phyloP scores from a whole-genome alignment of 2,113 vertebrate genomes.

The Gobius niger region DNA sequence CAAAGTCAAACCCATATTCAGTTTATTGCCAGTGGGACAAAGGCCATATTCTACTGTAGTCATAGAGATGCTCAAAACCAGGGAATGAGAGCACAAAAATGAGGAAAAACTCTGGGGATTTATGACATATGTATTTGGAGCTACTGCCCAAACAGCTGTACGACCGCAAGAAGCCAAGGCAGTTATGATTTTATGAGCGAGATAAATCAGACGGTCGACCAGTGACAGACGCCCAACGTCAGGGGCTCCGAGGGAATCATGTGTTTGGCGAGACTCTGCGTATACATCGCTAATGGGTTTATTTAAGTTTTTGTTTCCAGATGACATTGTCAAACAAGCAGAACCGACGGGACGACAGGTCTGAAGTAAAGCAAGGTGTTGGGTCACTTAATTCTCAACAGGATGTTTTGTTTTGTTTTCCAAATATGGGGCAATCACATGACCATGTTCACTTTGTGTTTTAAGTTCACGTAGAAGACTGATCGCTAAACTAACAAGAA shows the following conservation, averaged over 20 bases:
- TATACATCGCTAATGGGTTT: not conserved
- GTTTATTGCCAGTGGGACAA: not conserved
- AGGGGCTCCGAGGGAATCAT: constrained; percentile 30
- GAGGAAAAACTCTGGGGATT: constrained; percentile 5
- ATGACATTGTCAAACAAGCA: constrained; percentile 23
- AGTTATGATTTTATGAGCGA: not conserved
- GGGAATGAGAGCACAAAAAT: constrained; percentile 3
- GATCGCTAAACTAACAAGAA: not conserved
- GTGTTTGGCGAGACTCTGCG: not conserved
- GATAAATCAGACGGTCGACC: constrained; percentile 18
- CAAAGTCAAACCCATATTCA: constrained; percentile 2
- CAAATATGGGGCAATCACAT: not conserved
- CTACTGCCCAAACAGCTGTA: constrained; percentile 43
- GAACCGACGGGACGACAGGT: not conserved
- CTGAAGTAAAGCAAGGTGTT: not conserved
- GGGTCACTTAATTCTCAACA: not conserved
- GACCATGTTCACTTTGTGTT: not conserved
- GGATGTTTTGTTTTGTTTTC: not conserved
- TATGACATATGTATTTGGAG: not conserved
- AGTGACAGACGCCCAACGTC: constrained; percentile 14
- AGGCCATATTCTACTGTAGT: not conserved
- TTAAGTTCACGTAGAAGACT: not conserved
- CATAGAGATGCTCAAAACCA: not conserved
- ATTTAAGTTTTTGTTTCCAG: not conserved
- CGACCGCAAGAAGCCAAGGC: not conserved